A percentile compares a stretch with the other conserved stretches of the same genome.
phyloP scores from a whole-genome alignment of 2,797 vertebrate species.

The Spinus pinus region DNA sequence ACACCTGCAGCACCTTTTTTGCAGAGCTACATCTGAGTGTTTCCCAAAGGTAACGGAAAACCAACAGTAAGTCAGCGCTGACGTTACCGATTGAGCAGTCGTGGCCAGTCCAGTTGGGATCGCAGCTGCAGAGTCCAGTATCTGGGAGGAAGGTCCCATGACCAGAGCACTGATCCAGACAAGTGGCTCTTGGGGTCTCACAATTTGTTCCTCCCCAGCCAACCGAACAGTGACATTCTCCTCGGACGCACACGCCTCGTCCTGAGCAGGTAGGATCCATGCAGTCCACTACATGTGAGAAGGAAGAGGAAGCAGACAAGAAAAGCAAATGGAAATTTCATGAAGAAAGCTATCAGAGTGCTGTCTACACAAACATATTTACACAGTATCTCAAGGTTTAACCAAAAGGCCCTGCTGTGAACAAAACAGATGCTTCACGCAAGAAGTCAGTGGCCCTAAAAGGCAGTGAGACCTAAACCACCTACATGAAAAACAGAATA shows the following conservation, averaged over 20 bases:
- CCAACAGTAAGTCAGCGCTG: background rate
- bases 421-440: background rate
- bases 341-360: background rate
- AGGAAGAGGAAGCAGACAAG: background rate
- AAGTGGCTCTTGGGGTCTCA: slow-evolving; percentile 90
- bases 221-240: slow-evolving; percentile 95
- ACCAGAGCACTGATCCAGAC: slow-evolving; percentile 96
- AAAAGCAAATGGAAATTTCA: background rate
- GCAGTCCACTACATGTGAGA: slow-evolving; percentile 86
- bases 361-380: background rate
- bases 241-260: slow-evolving; percentile 92
- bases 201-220: slow-evolving; percentile 96
- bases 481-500: background rate
- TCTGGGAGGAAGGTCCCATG: slow-evolving; percentile 91
- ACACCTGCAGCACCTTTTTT: background rate
- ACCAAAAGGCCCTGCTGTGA: background rate
- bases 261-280: slow-evolving; percentile 95
- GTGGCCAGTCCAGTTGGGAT: slow-evolving; percentile 94
- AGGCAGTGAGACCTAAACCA: background rate
- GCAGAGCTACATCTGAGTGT: background rate
- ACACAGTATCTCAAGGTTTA: background rate
- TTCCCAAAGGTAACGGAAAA: background rate
- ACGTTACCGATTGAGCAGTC: slow-evolving; percentile 92
- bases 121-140: slow-evolving; percentile 90
- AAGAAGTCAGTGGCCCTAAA: background rate